These are phyloP conservation scores for Incurvaria masculella DNA, from an alignment of 2,888 invertebrate genomes.

Conservation along the genomic window DNA sequence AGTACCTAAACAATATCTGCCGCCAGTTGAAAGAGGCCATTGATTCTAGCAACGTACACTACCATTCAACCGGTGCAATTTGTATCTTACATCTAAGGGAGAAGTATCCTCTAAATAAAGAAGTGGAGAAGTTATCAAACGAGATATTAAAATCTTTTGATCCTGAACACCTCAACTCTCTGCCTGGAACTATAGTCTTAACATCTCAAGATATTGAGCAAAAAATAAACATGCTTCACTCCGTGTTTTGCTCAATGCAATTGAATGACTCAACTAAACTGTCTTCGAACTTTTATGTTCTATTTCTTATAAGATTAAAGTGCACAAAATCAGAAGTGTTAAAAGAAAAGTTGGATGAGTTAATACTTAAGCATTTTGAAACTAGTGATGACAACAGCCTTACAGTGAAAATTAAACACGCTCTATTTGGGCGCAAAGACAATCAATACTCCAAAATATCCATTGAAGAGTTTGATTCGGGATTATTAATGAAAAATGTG, in stretches of 20 bases:
- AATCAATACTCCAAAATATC: constrained; percentile 16
- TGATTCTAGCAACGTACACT: constrained; percentile 36
- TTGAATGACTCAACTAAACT: constrained; percentile 33
- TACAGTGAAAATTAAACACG: constrained; percentile 19
- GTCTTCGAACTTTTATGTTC: constrained; percentile 33
- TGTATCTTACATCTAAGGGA: constrained; percentile 54
- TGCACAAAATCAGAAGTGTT: constrained; percentile 31
- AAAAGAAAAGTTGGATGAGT: constrained; percentile 32
- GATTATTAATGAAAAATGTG: constrained; percentile 33
- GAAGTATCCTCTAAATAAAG: constrained; percentile 38
- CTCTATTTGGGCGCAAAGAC: constrained; percentile 28
- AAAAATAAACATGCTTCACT: constrained; percentile 34
- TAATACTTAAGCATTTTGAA: constrained; percentile 34
- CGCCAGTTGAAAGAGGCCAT: constrained; percentile 51
- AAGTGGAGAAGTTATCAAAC: constrained; percentile 26
- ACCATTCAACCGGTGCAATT: constrained; percentile 47
- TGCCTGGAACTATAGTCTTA: constrained; percentile 36
- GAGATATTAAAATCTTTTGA: constrained; percentile 30
- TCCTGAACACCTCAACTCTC: constrained; percentile 22
- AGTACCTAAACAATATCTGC: constrained; percentile 55
- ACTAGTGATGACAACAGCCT: constrained; percentile 23
- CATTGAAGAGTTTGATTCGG: constrained; percentile 38
- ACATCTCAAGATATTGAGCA: constrained; percentile 37
- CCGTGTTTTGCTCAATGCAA: constrained; percentile 28
- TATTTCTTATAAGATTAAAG: constrained; percentile 39